These are phyloP conservation scores for Octomys mimax DNA, from an alignment of 2,797 vertebrate species.

Conservation along the genomic window DNA sequence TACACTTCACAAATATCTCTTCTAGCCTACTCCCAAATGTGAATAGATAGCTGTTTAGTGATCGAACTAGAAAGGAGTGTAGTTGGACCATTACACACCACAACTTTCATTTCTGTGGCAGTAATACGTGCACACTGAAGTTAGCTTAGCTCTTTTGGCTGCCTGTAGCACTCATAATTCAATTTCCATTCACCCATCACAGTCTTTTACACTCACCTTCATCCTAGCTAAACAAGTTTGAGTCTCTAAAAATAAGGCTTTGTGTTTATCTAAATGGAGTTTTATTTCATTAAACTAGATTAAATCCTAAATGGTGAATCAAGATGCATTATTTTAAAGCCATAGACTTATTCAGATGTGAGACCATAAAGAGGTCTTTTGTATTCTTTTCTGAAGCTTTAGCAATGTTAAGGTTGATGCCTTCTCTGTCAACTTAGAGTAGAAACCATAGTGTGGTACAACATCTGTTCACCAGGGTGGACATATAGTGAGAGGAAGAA, in stretches of 20 bases:
- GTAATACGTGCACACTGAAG: neutral
- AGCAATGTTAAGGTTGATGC: neutral
- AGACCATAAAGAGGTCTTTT: neutral
- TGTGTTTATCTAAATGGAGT: neutral
- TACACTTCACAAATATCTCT: constrained; percentile 3
- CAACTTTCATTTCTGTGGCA: neutral
- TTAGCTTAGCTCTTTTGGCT: neutral
- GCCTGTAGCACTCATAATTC: neutral
- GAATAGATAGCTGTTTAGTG: neutral
- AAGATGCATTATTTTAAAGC: neutral
- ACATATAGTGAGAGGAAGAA: neutral
- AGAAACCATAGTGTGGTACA: neutral
- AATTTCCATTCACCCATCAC: neutral
- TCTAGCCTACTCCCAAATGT: constrained; percentile 21
- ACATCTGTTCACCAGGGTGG: neutral
- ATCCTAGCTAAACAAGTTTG: neutral
- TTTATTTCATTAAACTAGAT: constrained; percentile 22
- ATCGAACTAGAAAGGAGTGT: neutral
- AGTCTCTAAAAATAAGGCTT: constrained; percentile 21
- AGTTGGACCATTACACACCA: neutral
- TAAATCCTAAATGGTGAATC: neutral
- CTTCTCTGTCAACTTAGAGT: neutral
- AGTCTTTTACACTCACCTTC: neutral
- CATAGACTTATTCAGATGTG: neutral
- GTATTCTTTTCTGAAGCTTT: neutral